phyloP scores from a whole-genome alignment of 2,113 vertebrate species.

The Megaceryle torquata region DNA sequence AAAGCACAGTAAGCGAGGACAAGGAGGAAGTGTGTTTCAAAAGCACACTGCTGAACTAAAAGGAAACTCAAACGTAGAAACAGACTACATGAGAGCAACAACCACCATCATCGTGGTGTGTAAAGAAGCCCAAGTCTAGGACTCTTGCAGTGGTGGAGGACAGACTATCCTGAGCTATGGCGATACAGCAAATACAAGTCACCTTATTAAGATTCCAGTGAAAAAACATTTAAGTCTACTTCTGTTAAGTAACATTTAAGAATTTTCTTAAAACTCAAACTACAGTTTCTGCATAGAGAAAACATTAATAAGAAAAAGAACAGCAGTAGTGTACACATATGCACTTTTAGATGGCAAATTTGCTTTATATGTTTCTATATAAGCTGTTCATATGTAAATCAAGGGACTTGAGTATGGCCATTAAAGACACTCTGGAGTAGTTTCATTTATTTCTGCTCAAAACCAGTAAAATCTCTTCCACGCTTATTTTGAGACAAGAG shows the following conservation, averaged over 20 bases:
- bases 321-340: rapidly evolving
- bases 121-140: neutral
- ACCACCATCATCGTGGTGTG: neutral
- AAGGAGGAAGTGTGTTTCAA: neutral
- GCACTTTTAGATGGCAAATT: neutral
- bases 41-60: neutral
- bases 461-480: neutral
- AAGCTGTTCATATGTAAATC: neutral
- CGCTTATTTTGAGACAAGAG: neutral
- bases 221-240: neutral
- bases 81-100: neutral
- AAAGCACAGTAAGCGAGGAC: neutral
- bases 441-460: neutral
- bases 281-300: neutral
- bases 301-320: neutral
- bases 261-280: neutral
- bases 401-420: neutral
- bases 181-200: neutral
- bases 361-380: neutral
- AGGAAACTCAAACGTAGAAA: neutral
- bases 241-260: neutral
- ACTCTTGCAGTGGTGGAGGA: neutral
- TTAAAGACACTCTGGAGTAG: neutral
- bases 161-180: neutral
- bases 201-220: neutral